Base-by-base conservation (phyloP, 2,888 invertebrate species). In the Formica aserva region DNA sequence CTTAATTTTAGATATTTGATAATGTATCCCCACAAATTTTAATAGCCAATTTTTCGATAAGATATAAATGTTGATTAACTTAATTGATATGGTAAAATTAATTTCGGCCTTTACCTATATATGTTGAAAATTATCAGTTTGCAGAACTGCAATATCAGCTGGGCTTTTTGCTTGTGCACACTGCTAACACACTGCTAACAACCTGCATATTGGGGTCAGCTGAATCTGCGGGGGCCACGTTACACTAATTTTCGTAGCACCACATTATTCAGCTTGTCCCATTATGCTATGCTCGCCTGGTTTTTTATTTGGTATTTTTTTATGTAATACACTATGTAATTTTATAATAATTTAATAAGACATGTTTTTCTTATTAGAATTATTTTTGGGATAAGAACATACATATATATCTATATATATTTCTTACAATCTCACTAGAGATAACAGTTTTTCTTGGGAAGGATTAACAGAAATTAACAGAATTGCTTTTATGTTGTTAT, bases 181-280 rank as follows among this genome's bases (percentile, higher is more conserved):
- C 87, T 86, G 87, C 92, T 92, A 92, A 93, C 89, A 92, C 85
- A 88, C 84, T 80, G 78, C 88, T 89, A 90, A 90, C 91, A 92
- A 93, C 83, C 83, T 85, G 91, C 89, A 91, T 92, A 90, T 90
- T 92, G 90, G 92, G 93, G 92, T 94, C 92, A 95, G 96, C 95
- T 96, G 95, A 95, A 96, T 96, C 94, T 96, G 96, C 95, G 95
- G 94, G 95, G 95, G 95, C 95, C 96, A 95, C 96, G 96, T 95
- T 93, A 91, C 85, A 92, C 90, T 94, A 91, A 93, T 91, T 88
- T 87, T 94, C 96, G 96, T 96, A 96, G 96, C 96, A 96, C 96
- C 96, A 96, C 96, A 96, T 96, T 96, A 96, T 96, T 96, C 96
- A 96, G 96, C 96, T 96, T 96, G 95, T 94, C 95, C 95, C 95